Base-by-base conservation (phyloP, 2,113 vertebrate species). In the Panthera tigris region DNA sequence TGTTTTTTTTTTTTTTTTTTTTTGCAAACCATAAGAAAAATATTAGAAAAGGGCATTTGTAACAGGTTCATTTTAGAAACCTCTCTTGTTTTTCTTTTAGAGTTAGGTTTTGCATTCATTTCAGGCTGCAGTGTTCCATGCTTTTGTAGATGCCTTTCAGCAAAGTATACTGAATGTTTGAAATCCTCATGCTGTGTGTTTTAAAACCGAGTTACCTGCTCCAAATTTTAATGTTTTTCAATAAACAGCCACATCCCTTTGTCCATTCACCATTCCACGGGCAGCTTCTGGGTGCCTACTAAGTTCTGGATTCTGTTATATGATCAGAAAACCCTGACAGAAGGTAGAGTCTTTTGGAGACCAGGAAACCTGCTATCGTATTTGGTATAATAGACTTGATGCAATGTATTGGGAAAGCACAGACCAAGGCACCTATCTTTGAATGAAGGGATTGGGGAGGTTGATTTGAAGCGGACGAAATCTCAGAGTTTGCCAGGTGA, bases 71-170 rank as follows among this genome's bases (percentile, higher is more conserved):
- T 71, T 86, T 93, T 85, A 57, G n/a, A 76, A 78, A 19, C 3
- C 23, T 73, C 45, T 89, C 68, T 87, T 73, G 0, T 31, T 71
- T 91, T 97, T 81, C 55, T 21, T 71, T 92, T 94, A 19, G 9
- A 15, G 13, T 61, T 52, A 52, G 21, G 63, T 14, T 97, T 98
- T 95, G 18, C 52, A 41, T 79, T 92, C 45, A 73, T 95, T 87
- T 94, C 50, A 82, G 65, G 57, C 63, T 71, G 11, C 36, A 73
- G 6, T 81, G n/a, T 73, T 68, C 10, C 3, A 4, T 88, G 19
- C 23, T 87, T 97, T 93, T 69, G 4, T 87, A 57, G 18, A 84
- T 90, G 41, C 9, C 41, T 95, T 96, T 91, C 84, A 79, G 79
- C 11, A 45, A 93, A 92, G 10, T 76, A 74, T 74, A 27, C 52